Evolutionary conservation across 2,113 vertebrate genomes (phyloP).

Genomic region (Sinocyclocheilus maitianheensis): DNA sequence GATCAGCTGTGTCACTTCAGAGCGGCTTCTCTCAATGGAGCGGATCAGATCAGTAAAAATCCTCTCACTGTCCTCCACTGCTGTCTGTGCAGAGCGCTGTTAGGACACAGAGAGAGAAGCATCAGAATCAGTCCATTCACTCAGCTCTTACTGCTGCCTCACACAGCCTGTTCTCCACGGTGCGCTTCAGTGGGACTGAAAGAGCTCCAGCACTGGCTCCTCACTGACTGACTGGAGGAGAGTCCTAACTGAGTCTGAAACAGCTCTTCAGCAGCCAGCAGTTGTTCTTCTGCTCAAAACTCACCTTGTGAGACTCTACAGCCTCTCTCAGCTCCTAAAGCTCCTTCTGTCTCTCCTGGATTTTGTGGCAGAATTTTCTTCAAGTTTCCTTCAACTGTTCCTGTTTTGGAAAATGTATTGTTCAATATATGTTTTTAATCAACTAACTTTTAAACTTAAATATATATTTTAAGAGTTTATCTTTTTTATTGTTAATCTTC

Average conservation of each 20-base stretch:
- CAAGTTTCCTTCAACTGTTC: neutral
- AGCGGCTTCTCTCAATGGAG: constrained; percentile 47
- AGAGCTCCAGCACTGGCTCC: too few species aligned
- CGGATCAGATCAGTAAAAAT: constrained; percentile 49
- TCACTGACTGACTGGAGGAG: neutral
- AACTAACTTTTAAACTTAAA: too few species aligned
- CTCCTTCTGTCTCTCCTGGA: neutral
- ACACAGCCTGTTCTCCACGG: too few species aligned
- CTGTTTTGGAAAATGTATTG: neutral
- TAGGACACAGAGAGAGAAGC: neutral
- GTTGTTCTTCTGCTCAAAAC: neutral
- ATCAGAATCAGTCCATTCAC: neutral
- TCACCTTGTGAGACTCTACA: neutral
- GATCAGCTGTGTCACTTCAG: constrained; percentile 40
- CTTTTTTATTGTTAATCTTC: too few species aligned
- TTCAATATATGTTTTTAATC: neutral
- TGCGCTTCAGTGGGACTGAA: too few species aligned
- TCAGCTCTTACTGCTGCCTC: too few species aligned
- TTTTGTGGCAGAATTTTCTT: neutral
- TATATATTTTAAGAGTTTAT: neutral
- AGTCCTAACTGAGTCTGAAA: neutral
- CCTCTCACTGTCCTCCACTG: constrained; percentile 9
- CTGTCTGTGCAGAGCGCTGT: too few species aligned
- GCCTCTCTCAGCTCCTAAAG: neutral
- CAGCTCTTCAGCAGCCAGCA: neutral